These are phyloP conservation scores for Linyphia triangularis DNA, from an alignment of 2,888 invertebrate genomes.

Conservation along the genomic window DNA sequence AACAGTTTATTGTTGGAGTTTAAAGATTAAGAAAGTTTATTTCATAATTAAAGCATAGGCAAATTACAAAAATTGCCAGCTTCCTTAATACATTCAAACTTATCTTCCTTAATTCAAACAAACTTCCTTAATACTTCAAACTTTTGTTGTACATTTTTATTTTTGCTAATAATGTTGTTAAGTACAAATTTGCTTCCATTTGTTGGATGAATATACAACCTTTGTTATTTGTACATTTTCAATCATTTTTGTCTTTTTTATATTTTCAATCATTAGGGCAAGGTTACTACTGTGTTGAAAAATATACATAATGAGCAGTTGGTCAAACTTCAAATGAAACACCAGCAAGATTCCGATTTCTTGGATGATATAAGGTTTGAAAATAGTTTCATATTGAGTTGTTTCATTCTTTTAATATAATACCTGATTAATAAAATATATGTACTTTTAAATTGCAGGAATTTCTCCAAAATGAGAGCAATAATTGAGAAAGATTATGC, in stretches of 20 bases:
- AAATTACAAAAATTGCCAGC: too few relatives aligned
- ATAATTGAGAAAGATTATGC: conserved; percentile 96
- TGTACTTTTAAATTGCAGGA: conserved; percentile 82
- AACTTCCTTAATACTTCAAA: neutral
- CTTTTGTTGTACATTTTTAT: neutral
- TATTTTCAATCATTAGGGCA: conserved; percentile 62
- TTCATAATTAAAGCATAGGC: too few relatives aligned
- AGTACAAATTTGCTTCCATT: neutral
- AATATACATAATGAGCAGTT: conserved; percentile 71
- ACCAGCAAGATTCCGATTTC: conserved; percentile 76
- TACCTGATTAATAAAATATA: neutral
- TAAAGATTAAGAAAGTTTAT: too few relatives aligned
- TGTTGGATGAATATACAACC: neutral
- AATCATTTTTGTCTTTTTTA: neutral
- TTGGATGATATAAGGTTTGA: conserved; percentile 76
- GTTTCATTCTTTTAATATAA: neutral
- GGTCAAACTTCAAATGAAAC: conserved; percentile 75
- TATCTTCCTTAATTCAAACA: too few relatives aligned
- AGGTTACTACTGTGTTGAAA: conserved; percentile 66
- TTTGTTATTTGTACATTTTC: neutral
- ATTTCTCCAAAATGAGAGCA: conserved; percentile 93
- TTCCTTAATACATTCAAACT: too few relatives aligned
- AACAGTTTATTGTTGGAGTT: too few relatives aligned
- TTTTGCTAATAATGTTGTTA: neutral
- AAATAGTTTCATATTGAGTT: neutral